Evolutionary conservation across 1,140 invertebrate species (phyloP).

Genomic region (Polypedilum vanderplanki): DNA sequence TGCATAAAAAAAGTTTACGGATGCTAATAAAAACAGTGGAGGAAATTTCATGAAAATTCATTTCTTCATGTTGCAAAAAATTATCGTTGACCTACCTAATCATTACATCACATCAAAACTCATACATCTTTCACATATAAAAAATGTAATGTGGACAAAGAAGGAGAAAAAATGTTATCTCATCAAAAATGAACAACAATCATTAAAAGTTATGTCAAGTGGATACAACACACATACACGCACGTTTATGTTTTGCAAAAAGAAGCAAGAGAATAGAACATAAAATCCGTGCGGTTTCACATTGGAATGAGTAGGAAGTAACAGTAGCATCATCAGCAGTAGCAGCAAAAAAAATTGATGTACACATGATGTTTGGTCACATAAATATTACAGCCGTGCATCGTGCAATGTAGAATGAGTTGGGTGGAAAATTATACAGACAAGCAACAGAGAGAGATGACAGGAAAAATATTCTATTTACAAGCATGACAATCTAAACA

Average conservation of each 20-base stretch:
- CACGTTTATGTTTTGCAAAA: no score
- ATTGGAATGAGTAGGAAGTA: background rate
- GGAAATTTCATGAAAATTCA: background rate
- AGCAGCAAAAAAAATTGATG: no score
- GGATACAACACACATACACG: no score
- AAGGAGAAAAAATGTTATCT: constrained; percentile 5
- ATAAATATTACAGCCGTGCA: background rate
- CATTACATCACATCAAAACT: background rate
- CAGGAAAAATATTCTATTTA: background rate
- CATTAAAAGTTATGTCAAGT: background rate
- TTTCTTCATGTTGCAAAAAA: background rate
- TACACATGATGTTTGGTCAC: constrained; percentile 8
- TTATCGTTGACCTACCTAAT: background rate
- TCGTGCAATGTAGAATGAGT: background rate
- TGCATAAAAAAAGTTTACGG: background rate
- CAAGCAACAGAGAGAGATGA: background rate
- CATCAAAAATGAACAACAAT: background rate
- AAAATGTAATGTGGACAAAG: background rate
- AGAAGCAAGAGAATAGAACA: background rate
- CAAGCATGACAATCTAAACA: background rate
- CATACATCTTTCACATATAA: background rate
- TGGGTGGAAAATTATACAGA: background rate
- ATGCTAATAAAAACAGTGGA: background rate
- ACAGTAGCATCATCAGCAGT: background rate
- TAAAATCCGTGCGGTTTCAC: background rate